phyloP scores from a whole-genome alignment of 2,113 vertebrate genomes.

The Epinephelus cyanopodus region DNA sequence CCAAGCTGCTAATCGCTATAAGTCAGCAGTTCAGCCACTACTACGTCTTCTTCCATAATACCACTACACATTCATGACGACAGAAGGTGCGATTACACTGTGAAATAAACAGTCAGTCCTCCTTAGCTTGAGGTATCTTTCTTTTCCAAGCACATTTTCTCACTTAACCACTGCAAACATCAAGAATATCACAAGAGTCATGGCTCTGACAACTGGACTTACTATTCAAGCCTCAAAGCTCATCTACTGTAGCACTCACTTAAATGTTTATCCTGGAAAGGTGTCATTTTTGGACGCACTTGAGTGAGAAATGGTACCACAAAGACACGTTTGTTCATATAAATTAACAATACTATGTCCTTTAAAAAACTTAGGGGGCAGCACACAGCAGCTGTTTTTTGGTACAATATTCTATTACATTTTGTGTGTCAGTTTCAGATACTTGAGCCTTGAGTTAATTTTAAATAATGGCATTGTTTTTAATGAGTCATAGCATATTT shows the following conservation, averaged over 20 bases:
- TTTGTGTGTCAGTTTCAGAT: not conserved
- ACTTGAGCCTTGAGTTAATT: not conserved
- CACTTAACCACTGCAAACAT: not conserved
- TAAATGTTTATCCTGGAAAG: not conserved
- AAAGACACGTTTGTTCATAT: not conserved
- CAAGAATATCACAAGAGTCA: not conserved
- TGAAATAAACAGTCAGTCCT: not conserved
- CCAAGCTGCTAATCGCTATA: conserved; percentile 15
- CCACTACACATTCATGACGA: not conserved
- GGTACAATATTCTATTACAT: not conserved
- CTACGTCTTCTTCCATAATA: conserved; percentile 11
- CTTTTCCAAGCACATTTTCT: not conserved
- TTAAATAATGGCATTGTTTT: not conserved
- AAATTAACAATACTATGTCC: not conserved
- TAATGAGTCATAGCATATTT: not conserved
- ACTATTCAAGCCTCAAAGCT: not conserved
- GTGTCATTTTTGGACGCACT: not conserved
- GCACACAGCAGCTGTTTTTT: not conserved
- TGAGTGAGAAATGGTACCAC: not conserved
- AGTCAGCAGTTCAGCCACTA: conserved; percentile 26
- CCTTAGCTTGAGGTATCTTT: not conserved
- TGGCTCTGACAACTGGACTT: not conserved
- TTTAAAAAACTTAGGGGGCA: not conserved
- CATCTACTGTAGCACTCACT: not conserved
- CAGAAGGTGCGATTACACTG: not conserved